Percentiles rank a stretch among this genome's conserved stretches.
phyloP scores from a whole-genome alignment of 2,113 vertebrate genomes.

The Carettochelys insculpta region DNA sequence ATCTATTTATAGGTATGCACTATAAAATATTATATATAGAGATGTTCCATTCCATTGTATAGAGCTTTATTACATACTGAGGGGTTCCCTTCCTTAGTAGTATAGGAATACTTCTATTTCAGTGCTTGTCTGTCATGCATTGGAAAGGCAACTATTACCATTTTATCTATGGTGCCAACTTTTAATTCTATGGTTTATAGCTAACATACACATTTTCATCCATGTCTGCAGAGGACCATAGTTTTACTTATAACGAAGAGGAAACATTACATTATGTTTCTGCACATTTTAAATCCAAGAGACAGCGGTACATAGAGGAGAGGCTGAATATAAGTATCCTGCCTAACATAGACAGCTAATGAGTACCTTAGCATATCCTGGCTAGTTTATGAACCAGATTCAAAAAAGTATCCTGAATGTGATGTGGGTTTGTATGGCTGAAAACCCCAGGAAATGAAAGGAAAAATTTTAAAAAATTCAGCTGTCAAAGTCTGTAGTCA shows the following conservation, averaged over 20 bases:
- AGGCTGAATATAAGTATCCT: not conserved
- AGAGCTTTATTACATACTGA: slow-evolving; percentile 32
- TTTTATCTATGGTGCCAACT: not conserved
- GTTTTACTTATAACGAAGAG: slow-evolving; percentile 9
- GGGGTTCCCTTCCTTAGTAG: not conserved
- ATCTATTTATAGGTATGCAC: slow-evolving; percentile 25
- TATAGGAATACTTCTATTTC: not conserved
- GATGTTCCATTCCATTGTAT: slow-evolving; percentile 72
- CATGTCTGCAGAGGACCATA: not conserved
- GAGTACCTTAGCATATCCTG: not conserved
- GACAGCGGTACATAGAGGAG: not conserved
- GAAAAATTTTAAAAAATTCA: no score
- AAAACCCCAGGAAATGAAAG: not conserved
- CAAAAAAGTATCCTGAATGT: no score
- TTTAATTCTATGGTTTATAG: slow-evolving; percentile 6
- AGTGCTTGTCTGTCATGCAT: not conserved
- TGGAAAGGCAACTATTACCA: not conserved
- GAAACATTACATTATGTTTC: slow-evolving; percentile 6
- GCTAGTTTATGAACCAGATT: no score
- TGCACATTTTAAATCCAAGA: slow-evolving; percentile 9
- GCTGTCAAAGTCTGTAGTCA: not conserved
- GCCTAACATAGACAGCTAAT: not conserved
- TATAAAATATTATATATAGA: slow-evolving; percentile 34
- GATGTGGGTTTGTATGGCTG: not conserved
- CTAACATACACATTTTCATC: not conserved